phyloP scores from a whole-genome alignment of 30 jellyfish, hydroid and myxozoan species.

The Pseudorhiza aurosa region DNA sequence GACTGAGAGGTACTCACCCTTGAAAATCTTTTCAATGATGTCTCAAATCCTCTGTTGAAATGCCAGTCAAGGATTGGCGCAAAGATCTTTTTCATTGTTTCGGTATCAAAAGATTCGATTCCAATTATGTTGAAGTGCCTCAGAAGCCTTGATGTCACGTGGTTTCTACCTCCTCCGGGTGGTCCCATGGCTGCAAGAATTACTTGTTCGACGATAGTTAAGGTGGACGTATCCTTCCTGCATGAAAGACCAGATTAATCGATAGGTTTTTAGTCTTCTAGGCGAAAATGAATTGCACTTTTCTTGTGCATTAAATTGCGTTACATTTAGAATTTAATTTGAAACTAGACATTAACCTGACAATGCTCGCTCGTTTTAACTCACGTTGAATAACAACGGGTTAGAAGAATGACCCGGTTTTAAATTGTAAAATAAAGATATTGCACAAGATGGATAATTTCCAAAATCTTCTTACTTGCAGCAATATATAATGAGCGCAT shows the following conservation, averaged over 20 bases:
- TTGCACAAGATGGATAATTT: too few species aligned
- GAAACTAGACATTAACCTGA: too few species aligned
- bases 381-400: too few species aligned
- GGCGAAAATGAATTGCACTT: conserved; percentile 1
- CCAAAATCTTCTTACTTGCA: too few species aligned
- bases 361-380: too few species aligned
- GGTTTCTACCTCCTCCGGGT: conserved; percentile 77
- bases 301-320: too few species aligned
- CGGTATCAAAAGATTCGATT: conserved; percentile 55
- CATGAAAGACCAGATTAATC: too few species aligned
- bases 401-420: too few species aligned
- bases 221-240: conserved; percentile 60
- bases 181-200: conserved; percentile 71
- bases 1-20: conserved; percentile 62
- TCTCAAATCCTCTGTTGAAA: conserved; percentile 65
- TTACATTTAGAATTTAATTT: too few species aligned
- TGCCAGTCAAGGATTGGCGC: conserved; percentile 72
- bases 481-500: too few species aligned
- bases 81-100: conserved; percentile 49
- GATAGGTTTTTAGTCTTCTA: neutral
- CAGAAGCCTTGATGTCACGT: conserved; percentile 73
- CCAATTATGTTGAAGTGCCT: conserved; percentile 63
- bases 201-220: conserved; percentile 49
- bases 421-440: too few species aligned
- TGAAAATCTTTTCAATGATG: conserved; percentile 56